Evolutionary conservation across 2,113 vertebrate species (phyloP).

Genomic region (Nanorana parkeri): DNA sequence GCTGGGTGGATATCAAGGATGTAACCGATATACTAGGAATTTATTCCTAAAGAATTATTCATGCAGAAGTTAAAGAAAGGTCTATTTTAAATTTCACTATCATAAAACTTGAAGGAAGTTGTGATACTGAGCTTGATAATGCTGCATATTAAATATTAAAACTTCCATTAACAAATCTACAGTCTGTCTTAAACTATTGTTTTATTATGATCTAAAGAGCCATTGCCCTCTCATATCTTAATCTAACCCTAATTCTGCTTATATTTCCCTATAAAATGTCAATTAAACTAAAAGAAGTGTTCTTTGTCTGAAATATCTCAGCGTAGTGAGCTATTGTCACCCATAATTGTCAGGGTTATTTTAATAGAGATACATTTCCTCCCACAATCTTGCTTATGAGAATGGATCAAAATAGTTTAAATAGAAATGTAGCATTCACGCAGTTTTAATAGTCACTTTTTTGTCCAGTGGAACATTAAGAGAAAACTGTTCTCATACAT

Average conservation of each 20-base stretch:
- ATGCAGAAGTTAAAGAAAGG: no score
- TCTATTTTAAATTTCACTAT: no score
- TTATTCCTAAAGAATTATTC: no score
- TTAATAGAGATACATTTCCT: constrained; percentile 24
- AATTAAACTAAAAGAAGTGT: constrained; percentile 3
- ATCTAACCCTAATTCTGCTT: neutral
- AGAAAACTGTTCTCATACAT: constrained; percentile 35
- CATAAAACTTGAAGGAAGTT: no score
- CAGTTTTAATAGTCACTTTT: constrained; percentile 48
- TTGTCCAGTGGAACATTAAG: constrained; percentile 30
- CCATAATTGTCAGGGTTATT: neutral
- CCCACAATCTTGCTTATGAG: neutral
- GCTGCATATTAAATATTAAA: neutral
- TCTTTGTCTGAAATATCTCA: neutral
- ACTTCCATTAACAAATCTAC: no score
- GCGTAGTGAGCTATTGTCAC: neutral
- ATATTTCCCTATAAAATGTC: constrained; percentile 3
- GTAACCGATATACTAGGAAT: no score
- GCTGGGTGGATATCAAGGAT: no score
- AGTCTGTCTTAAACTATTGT: no score
- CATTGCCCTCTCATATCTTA: neutral
- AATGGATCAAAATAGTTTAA: constrained; percentile 9
- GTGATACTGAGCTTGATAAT: neutral
- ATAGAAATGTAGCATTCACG: constrained; percentile 1
- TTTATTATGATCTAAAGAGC: neutral